phyloP scores from a whole-genome alignment of 2,113 vertebrate genomes.

The Podarcis muralis region DNA sequence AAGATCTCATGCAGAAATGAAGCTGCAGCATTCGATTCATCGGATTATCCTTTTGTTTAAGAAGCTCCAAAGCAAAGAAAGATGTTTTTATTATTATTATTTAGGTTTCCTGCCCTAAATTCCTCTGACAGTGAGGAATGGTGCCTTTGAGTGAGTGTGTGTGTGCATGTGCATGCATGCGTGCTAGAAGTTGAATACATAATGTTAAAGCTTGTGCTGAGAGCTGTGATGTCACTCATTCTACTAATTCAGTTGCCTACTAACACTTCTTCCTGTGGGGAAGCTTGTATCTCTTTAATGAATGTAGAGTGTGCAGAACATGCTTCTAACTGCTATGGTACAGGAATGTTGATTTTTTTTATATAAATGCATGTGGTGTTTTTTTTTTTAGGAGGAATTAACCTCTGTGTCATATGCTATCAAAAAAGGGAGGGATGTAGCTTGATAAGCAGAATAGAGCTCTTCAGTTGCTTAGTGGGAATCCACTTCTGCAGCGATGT shows the following conservation, averaged over 20 bases:
- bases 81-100: conserved; percentile 8
- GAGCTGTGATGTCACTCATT: conserved; percentile 29
- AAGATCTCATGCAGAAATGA: background rate
- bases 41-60: conserved; percentile 2
- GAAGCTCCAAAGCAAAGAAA: conserved; percentile 10
- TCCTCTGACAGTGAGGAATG: background rate
- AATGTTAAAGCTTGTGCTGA: conserved; percentile 29
- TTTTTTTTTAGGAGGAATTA: conserved; percentile 19
- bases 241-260: conserved; percentile 19
- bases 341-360: background rate
- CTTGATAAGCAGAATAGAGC: conserved; percentile 22
- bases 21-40: conserved; percentile 36
- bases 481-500: conserved; percentile 7
- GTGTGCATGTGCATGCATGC: background rate
- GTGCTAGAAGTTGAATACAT: conserved; percentile 10
- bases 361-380: background rate
- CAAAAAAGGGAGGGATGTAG: background rate
- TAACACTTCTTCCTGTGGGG: conserved; percentile 7
- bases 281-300: conserved; percentile 4
- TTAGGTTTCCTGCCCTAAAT: conserved; percentile 23
- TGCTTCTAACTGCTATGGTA: background rate
- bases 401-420: background rate
- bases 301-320: conserved; percentile 29
- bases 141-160: background rate
- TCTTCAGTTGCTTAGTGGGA: conserved; percentile 28